Evolutionary conservation across 1,140 invertebrate species (phyloP).

Genomic region (Temnothorax longispinosus): DNA sequence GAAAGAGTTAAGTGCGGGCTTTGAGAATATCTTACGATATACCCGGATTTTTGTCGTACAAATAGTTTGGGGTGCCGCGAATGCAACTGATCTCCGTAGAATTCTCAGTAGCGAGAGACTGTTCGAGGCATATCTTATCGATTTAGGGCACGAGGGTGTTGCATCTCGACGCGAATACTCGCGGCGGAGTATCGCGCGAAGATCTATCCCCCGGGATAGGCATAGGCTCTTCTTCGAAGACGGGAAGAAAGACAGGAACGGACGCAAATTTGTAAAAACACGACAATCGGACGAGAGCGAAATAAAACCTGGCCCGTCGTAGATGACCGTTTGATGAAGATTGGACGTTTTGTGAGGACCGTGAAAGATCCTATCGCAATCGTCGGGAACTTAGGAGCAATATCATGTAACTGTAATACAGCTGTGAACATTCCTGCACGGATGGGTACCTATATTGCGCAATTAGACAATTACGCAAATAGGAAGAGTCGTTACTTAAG

Average conservation of each 20-base stretch:
- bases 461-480: conserved; percentile 47
- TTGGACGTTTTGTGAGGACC: not conserved
- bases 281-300: conserved; percentile 63
- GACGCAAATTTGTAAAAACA: conserved; percentile 62
- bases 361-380: conserved; percentile 31
- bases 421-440: conserved; percentile 75
- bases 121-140: conserved; percentile 38
- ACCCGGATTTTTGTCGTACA: not conserved
- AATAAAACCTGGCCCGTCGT: conserved; percentile 1
- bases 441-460: conserved; percentile 40
- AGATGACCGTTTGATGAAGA: not conserved
- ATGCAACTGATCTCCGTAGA: conserved; percentile 15
- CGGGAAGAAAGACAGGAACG: not conserved
- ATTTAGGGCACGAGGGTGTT: not conserved
- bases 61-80: not conserved
- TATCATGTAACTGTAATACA: conserved; percentile 67
- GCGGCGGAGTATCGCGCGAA: not conserved
- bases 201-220: not conserved
- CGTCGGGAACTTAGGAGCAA: conserved; percentile 69
- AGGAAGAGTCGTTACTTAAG: conserved; percentile 57
- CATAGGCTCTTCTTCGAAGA: conserved; percentile 1
- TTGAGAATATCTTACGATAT: not conserved
- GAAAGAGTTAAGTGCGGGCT: conserved; percentile 15
- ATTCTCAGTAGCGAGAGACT: conserved; percentile 33
- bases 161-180: not conserved